These are phyloP conservation scores for Zonitis immaculata DNA, from an alignment of 2,888 invertebrate genomes.

Conservation along the genomic window DNA sequence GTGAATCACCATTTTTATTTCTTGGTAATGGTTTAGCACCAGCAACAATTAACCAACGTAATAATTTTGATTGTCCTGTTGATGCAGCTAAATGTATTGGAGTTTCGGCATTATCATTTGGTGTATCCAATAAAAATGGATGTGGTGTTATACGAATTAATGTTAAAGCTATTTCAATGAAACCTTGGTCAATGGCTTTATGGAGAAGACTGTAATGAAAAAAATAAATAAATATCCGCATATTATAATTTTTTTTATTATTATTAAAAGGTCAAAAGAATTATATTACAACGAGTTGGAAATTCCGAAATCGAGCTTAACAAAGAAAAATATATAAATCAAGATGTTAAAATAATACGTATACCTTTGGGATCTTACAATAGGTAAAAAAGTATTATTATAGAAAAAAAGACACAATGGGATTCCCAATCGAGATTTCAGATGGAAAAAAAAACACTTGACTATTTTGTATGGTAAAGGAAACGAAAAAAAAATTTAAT, in stretches of 20 bases:
- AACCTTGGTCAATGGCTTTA: constrained; percentile 74
- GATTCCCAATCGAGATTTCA: no score
- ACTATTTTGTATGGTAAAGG: no score
- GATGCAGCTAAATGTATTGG: constrained; percentile 84
- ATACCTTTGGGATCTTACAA: no score
- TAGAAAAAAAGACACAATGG: background rate
- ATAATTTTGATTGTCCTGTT: constrained; percentile 68
- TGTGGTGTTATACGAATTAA: constrained; percentile 75
- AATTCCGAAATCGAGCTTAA: background rate
- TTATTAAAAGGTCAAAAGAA: background rate
- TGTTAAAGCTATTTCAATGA: constrained; percentile 65
- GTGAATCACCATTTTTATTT: constrained; percentile 77
- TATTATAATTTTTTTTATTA: background rate
- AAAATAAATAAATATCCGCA: background rate
- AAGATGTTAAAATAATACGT: background rate
- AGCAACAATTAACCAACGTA: constrained; percentile 71
- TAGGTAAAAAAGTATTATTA: no score
- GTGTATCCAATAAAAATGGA: constrained; percentile 69
- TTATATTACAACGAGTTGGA: background rate
- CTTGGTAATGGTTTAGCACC: constrained; percentile 66
- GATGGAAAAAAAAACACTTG: no score
- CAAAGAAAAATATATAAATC: background rate
- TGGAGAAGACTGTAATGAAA: constrained; percentile 70
- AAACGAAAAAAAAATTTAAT: background rate
- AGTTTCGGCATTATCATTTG: constrained; percentile 75